Percentiles rank a stretch among this genome's conserved stretches.
These are phyloP conservation scores for Nesogale talazaci DNA, from an alignment of 2,113 vertebrate genomes.

Conservation along the genomic window DNA sequence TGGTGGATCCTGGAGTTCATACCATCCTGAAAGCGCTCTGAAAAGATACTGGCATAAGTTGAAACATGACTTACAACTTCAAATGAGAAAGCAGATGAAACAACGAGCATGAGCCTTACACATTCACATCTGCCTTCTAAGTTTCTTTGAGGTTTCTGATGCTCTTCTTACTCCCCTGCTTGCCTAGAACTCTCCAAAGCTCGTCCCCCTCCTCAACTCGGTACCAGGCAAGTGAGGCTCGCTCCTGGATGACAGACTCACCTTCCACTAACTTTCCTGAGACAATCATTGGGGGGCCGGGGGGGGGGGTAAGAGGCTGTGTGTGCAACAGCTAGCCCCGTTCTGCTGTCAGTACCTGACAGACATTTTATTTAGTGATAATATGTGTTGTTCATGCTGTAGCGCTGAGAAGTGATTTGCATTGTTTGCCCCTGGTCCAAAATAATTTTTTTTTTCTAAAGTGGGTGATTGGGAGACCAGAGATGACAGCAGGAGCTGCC, in stretches of 20 bases:
- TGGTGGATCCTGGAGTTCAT: background rate
- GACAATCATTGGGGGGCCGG: background rate
- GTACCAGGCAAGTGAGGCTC: background rate
- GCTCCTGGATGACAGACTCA: fast-evolving
- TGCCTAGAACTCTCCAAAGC: background rate
- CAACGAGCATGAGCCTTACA: background rate
- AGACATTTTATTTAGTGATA: conserved; percentile 11
- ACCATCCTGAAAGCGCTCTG: background rate
- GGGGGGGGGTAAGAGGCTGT: background rate
- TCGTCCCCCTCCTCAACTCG: background rate
- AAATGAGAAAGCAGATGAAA: conserved; percentile 38
- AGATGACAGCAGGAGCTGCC: conserved; percentile 60
- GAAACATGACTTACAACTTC: background rate
- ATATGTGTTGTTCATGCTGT: background rate
- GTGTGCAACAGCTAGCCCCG: background rate
- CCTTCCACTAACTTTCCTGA: conserved; percentile 1
- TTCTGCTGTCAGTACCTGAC: too few species aligned
- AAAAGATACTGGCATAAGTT: background rate
- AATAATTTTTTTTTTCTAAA: background rate
- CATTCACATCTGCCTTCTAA: background rate
- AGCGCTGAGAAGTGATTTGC: background rate
- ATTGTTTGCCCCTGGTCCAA: conserved; percentile 3
- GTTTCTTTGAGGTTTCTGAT: background rate
- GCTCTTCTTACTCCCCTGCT: background rate
- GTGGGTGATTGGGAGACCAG: background rate